Base-by-base conservation (phyloP, 2,888 invertebrate species). In the Xestia rhomboidea region DNA sequence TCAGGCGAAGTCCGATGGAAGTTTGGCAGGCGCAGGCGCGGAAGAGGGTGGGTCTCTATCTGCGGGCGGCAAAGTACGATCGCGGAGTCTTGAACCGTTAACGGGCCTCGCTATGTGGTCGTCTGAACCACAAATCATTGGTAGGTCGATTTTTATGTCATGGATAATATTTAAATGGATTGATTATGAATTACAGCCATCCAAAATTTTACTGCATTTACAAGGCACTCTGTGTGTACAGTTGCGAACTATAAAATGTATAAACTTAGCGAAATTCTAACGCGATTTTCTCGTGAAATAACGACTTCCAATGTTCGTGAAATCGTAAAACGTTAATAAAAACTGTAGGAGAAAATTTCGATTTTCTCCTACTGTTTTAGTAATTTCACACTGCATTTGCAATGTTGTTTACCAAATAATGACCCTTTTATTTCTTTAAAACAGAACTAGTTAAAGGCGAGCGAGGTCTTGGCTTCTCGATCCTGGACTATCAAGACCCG, bases 71-170 rank as follows among this genome's bases (percentile, higher is more conserved):
- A 96, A 96, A 89, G 95, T 95, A 88, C 95, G 97, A 68, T 99
- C 99, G 73, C 97, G 99, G 86, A 99, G 99, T 49, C 97, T 99
- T 87, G 99, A 99, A 96, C 99, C 99, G n/a, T 97, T 99, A 83
- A 99, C 99, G 4, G 99, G 99, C 11, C 97, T 99, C 88, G 99
- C 99, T 60, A 99, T 99, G 98, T 99, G 99, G 99, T 99, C 99
- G 88, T 98, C 98, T 24, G 99, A 99, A 92, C 99, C 99, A 64
- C 99, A 99, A 94, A 98, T 99, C 84, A 99, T 99, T 89, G 97
- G 97, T 96, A 89, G 1, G 64, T 18, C n/a, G 41, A 64, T 41
- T 27, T 41, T 34, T 62, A 30, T 30, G 8, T 62, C 4, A 62
- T 34, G n/a, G 13, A 27, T 54, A 54, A 13, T 6, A 13, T 13